Evolutionary conservation across 2,797 vertebrate genomes (phyloP), one percentile per base, ranked within the genome.

Genomic region (Petrocephalus schoutedeni): DNA sequence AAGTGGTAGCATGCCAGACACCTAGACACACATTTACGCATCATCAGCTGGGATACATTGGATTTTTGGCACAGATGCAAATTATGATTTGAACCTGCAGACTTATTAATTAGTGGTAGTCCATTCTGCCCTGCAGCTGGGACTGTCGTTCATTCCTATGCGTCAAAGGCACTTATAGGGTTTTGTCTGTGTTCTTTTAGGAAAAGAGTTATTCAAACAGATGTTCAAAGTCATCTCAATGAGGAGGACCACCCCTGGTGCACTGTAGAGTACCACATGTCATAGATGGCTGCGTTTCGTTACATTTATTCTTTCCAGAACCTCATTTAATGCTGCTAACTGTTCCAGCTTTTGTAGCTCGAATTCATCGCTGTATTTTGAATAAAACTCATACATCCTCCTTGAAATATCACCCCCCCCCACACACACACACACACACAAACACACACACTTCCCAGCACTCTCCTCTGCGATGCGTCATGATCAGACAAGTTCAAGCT

Each of bases 401-500:
- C 36, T n/a, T 86, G 36, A 80, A 32, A 85, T 7, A 32, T 9
- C n/a, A 4, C 8, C 41, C 36, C 36, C 28, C 23, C 19, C 80
- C 5, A 21, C 77, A 21, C 28, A 49, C 56, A 28, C 2, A 49
- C 0, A 53, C 61, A 53, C 8, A 32, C 14, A 21, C 8, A 53
- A 1, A 12, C 41, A 80, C 14, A 71, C 64, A 71, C 64, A 36
- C 28, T 41, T 74, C 67, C 36, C 57, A 59, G 56, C 41, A 49
- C 19, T 21, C 74, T 80, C 8, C 74, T 80, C 74, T 3, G 19
- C 16, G 41, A 80, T 85, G n/a, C n/a, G 58, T 88, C 89, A 67
- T 91, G 77, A 89, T 87, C 85, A 87, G 74, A 8, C 74, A 80
- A 80, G 74, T 80, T 80, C 36, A 49, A 80, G 41, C 74, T 80